Base-by-base conservation (phyloP, 2,113 vertebrate genomes). In the Microcebus jonahi region DNA sequence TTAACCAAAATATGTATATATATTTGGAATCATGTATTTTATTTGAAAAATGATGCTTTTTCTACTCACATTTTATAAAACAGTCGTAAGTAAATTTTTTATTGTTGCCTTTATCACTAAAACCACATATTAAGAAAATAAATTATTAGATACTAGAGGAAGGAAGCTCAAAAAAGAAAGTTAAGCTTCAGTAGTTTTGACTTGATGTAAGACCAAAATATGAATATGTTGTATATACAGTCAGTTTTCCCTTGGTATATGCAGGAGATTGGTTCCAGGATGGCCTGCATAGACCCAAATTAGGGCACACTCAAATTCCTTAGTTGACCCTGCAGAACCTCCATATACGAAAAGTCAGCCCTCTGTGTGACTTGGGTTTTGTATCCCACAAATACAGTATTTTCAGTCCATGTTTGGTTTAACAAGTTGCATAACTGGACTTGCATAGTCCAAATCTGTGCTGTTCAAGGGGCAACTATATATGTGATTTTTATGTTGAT, bases 41-140 rank as follows among this genome's bases (percentile, higher is more conserved):
- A 63, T 88, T 96, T 67, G 20, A 84, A 55, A 94, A 90, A n/a
- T 57, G 8, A 8, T 77, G 34, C 91, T 92, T 80, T 85, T 50
- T 23, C 8, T 94, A 18, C 25, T 91, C 23, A 82, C 6, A 31
- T 82, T 81, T 94, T 77, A 91, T 5, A 70, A 76, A 83, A 42
- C 20, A 82, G 42, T 88, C 73, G 79, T 79, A 94, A 31, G 12
- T 75, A 83, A 75, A 82, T 20, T 68, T 88, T 34, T 70, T 42
- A 12, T 71, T 11, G 27, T 45, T 86, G 27, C 63, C 42, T 91
- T 36, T 36, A 9, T 89, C 67, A 76, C 42, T 95, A 42, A 71
- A 73, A 39, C n/a, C 39, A 50, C 2, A 36, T 73, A 81, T 90
- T 85, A 48, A 59, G n/a, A 34, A 92, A 92, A 73, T 85, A 63